A percentile compares a stretch with the other conserved stretches of the same genome.
Evolutionary conservation across 37 sponge, comb jelly and placozoan species (phyloP).

Genomic region (Agelas oroides): DNA sequence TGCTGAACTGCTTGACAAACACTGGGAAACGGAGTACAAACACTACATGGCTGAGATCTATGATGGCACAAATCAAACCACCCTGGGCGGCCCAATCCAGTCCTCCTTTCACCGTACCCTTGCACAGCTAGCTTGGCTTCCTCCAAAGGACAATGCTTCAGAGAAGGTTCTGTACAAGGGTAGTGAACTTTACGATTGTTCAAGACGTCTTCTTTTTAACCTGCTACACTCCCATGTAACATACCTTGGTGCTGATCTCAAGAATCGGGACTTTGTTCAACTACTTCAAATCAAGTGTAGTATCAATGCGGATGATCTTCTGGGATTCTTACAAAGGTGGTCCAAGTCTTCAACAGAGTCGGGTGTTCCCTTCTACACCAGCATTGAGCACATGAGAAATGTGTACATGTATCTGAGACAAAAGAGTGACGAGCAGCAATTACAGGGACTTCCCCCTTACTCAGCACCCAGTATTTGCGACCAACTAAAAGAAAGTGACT

Average conservation of each 20-base stretch:
- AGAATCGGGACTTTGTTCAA: conserved; percentile 5
- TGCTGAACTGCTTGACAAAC: conserved; percentile 18
- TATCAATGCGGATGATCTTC: neutral
- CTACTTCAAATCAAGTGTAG: conserved; percentile 9
- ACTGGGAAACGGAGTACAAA: conserved; percentile 45
- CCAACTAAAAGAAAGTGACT: neutral
- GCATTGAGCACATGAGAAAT: conserved; percentile 52
- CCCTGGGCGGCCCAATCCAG: conserved; percentile 11
- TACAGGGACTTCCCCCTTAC: no score
- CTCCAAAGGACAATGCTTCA: neutral
- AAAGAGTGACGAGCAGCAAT: neutral
- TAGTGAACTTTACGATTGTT: conserved; percentile 14
- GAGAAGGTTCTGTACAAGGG: conserved; percentile 16
- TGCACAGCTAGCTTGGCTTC: conserved; percentile 38
- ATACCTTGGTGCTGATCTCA: conserved; percentile 35
- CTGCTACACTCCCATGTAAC: conserved; percentile 51
- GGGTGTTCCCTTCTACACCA: conserved; percentile 10
- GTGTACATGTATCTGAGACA: conserved; percentile 32
- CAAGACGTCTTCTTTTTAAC: neutral
- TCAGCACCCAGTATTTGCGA: no score
- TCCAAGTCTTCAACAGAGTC: neutral
- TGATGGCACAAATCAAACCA: conserved; percentile 28
- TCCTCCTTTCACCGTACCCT: conserved; percentile 51
- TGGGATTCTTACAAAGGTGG: conserved; percentile 33
- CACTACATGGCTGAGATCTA: conserved; percentile 30